These are phyloP conservation scores for Pemphigus obesinymphae DNA, from an alignment of 1,140 invertebrate species.

Conservation along the genomic window DNA sequence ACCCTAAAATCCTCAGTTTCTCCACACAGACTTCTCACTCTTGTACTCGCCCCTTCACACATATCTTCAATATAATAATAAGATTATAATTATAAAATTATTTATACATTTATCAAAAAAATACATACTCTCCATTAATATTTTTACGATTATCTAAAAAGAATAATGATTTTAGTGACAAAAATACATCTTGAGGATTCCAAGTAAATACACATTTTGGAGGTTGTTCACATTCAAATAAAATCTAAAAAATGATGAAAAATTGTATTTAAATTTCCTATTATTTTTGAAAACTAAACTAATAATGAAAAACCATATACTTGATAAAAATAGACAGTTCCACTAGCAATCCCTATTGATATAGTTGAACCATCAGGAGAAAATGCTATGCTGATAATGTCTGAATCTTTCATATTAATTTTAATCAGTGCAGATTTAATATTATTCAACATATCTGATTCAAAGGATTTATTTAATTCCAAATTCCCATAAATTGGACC, in stretches of 20 bases:
- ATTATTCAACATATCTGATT: background rate
- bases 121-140: constrained; percentile 73
- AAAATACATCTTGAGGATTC: constrained; percentile 81
- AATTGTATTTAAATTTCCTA: background rate
- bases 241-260: background rate
- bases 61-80: too few species aligned
- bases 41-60: too few species aligned
- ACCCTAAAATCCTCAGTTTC: too few species aligned
- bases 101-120: too few species aligned
- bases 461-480: background rate
- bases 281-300: background rate
- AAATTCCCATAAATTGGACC: constrained; percentile 9
- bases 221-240: constrained; percentile 59
- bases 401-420: constrained; percentile 43
- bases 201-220: constrained; percentile 82
- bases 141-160: constrained; percentile 89
- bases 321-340: constrained; percentile 88
- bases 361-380: constrained; percentile 89
- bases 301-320: constrained; percentile 51
- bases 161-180: constrained; percentile 72
- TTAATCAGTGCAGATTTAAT: background rate
- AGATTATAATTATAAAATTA: too few species aligned
- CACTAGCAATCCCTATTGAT: constrained; percentile 80
- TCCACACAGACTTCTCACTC: too few species aligned
- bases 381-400: constrained; percentile 80